phyloP scores from a whole-genome alignment of 2,888 invertebrate species.

The Conistra vaccinii region DNA sequence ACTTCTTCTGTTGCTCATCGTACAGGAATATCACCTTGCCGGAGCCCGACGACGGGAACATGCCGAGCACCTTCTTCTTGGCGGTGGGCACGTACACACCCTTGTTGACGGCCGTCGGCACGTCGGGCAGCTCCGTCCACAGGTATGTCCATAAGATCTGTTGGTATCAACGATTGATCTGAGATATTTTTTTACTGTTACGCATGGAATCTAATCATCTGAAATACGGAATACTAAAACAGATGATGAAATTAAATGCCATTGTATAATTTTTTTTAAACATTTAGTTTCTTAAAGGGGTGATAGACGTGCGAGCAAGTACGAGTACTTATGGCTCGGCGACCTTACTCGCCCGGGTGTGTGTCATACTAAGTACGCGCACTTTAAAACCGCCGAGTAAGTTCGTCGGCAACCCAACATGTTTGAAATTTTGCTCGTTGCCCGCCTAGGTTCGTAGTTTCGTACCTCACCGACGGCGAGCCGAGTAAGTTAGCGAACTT shows the following conservation, averaged over 20 bases:
- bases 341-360: too few relatives aligned
- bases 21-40: constrained; percentile 91
- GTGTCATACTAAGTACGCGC: too few relatives aligned
- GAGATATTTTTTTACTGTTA: background rate
- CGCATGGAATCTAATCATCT: background rate
- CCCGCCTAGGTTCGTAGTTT: too few relatives aligned
- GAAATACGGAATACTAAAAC: background rate
- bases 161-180: background rate
- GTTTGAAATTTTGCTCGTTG: too few relatives aligned
- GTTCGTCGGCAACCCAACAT: too few relatives aligned
- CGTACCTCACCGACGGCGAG: too few relatives aligned
- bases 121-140: constrained; percentile 94
- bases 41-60: constrained; percentile 92
- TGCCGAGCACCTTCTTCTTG: constrained; percentile 91
- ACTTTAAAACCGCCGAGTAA: too few relatives aligned
- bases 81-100: constrained; percentile 92
- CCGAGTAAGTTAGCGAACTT: too few relatives aligned
- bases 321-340: too few relatives aligned
- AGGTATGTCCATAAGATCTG: constrained; percentile 94
- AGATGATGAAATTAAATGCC: background rate
- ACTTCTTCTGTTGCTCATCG: constrained; percentile 87
- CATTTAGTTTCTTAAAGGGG: too few relatives aligned
- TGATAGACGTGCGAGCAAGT: too few relatives aligned
- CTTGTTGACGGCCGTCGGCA: constrained; percentile 92
- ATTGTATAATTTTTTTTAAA: too few relatives aligned